Percentiles rank a stretch among this genome's conserved stretches.
Evolutionary conservation across 2,113 vertebrate species (phyloP).

Genomic region (Syrmaticus mikado): DNA sequence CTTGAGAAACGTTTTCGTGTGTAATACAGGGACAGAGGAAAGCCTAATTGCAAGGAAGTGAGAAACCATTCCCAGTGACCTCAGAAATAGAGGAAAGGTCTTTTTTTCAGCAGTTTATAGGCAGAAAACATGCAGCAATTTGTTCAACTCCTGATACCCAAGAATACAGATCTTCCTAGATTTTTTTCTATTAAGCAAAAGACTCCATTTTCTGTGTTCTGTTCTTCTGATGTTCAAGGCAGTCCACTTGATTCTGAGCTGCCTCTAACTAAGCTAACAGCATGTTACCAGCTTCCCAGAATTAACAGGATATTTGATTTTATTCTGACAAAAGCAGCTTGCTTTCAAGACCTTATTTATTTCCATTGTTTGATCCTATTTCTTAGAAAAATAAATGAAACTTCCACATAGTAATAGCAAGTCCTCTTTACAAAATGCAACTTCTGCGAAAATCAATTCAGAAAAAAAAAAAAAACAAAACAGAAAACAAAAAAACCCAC

Average conservation of each 20-base stretch:
- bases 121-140: neutral
- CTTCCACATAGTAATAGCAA: neutral
- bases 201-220: neutral
- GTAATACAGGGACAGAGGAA: neutral
- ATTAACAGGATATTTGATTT: neutral
- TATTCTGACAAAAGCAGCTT: neutral
- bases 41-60: neutral
- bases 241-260: neutral
- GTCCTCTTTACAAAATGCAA: neutral
- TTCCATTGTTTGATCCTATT: neutral
- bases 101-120: neutral
- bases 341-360: neutral
- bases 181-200: neutral
- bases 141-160: neutral
- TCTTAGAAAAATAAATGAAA: neutral
- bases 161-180: neutral
- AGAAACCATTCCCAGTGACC: neutral
- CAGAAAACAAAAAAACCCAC: neutral
- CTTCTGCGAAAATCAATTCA: neutral
- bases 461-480: neutral
- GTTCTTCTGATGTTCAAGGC: neutral
- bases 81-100: neutral
- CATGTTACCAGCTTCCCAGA: neutral
- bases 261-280: neutral
- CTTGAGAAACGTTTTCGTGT: neutral